Evolutionary conservation across 1,140 invertebrate genomes (phyloP).

Genomic region (Calliphora vicina): DNA sequence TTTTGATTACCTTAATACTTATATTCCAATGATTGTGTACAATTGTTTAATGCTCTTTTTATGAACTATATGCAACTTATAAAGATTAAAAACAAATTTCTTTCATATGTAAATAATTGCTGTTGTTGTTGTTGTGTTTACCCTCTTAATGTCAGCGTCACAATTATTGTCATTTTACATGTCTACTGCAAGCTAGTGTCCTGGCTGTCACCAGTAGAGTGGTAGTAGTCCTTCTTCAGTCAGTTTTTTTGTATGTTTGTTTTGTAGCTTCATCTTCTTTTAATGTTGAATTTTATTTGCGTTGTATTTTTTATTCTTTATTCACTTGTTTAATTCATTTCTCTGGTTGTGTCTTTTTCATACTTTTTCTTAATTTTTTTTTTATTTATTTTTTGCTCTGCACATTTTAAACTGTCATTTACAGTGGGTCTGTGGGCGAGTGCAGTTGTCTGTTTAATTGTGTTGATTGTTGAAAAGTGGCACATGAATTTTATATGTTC

Average conservation of each 20-base stretch:
- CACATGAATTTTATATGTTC: slow-evolving; percentile 23
- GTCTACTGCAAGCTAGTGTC: neutral
- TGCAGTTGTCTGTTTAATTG: slow-evolving; percentile 16
- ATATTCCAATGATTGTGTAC: too few species aligned
- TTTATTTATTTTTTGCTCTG: neutral
- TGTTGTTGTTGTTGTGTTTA: neutral
- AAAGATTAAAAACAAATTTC: too few species aligned
- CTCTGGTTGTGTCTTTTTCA: neutral
- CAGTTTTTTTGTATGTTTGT: neutral
- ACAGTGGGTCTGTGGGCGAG: neutral
- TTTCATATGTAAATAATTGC: too few species aligned
- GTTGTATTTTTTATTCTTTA: too few species aligned
- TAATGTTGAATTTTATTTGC: neutral
- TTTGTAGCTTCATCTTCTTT: neutral
- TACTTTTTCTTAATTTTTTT: neutral
- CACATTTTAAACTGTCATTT: slow-evolving; percentile 11
- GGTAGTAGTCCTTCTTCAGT: neutral
- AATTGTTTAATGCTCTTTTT: too few species aligned
- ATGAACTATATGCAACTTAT: too few species aligned
- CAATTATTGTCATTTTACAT: neutral
- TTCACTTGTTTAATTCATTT: neutral
- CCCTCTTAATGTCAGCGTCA: neutral
- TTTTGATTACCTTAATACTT: too few species aligned
- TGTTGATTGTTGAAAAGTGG: slow-evolving; percentile 29
- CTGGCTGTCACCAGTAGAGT: neutral